A percentile compares a stretch with the other conserved stretches of the same genome.
Evolutionary conservation across 92 coral and sea anemone genomes (phyloP).

Genomic region (Nematostella vectensis): DNA sequence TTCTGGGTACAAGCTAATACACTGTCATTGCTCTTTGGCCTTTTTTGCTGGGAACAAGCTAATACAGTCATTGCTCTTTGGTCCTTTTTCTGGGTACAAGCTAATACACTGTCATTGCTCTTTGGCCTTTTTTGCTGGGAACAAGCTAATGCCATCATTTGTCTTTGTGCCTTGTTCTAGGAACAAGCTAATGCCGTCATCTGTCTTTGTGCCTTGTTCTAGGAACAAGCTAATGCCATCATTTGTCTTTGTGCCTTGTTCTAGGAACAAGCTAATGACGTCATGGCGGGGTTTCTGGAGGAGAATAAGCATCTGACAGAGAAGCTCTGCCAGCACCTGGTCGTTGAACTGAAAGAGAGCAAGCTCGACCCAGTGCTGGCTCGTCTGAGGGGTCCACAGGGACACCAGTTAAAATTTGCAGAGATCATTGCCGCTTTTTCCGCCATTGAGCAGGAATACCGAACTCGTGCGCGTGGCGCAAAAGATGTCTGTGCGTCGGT

Average conservation of each 20-base stretch:
- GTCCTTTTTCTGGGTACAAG: no score
- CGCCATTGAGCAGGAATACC: constrained; percentile 26
- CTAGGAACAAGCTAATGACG: constrained; percentile 8
- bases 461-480: constrained; percentile 38
- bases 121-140: no score
- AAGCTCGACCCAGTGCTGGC: constrained; percentile 53
- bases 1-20: no score
- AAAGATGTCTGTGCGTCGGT: constrained; percentile 51
- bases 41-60: no score
- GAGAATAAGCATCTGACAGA: constrained; percentile 36
- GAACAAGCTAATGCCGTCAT: no score
- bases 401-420: constrained; percentile 32
- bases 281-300: constrained; percentile 4
- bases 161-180: no score
- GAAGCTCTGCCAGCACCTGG: constrained; percentile 31
- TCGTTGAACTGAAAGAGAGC: constrained; percentile 26
- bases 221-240: constrained; percentile 16
- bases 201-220: no score
- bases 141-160: no score
- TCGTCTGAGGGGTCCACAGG: constrained; percentile 41
- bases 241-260: no score
- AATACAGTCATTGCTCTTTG: no score
- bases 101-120: no score
- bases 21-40: no score
- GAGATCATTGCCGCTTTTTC: constrained; percentile 37